Base-by-base conservation (phyloP, 1,140 invertebrate genomes). In the Papilio glaucus region DNA sequence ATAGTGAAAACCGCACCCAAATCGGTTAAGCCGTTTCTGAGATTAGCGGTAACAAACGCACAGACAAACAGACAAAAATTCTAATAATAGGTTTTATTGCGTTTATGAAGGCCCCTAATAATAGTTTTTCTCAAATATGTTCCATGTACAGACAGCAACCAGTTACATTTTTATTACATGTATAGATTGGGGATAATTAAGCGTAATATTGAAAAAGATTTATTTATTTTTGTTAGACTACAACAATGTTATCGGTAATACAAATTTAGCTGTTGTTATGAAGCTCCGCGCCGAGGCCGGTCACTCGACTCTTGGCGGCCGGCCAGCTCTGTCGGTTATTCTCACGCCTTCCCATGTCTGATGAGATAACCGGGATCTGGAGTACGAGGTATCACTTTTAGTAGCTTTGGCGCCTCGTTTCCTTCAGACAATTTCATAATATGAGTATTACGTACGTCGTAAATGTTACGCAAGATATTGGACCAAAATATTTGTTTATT, bases 291-390 rank as follows among this genome's bases (percentile, higher is more conserved):
- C 2, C 29, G 26, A 33, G 29, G 60, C 29, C 29, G 60, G 60
- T 33, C 60, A 37, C 60, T 37, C 13, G 29, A 37, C 29, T 62
- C 33, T 62, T 62, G 60, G 60, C 60, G 12, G 33, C 60, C n/a
- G 13, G n/a, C 60, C 60, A 62, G 29, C 12, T 4, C 33, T 37
- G 13, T 18, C 15, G 33, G 60, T 15, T 62, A 37, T 37, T 62
- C 60, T 29, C 60, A 62, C 60, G 60, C 33, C 26, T 62, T 37
- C 33, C 29, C 15, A 57, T 57, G 49, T 57, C 33, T 62, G 26
- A 62, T 15, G 60, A 62, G 26, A 62, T 62, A 33, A 62, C 29
- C 26, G 60, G 13, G 26, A 6, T 37, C n/a, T 62, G 26, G 29
- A 33, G 29, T 33, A 33, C 29, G 29, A 33, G 29, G 6, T 33